Evolutionary conservation across 2,797 vertebrate genomes (phyloP), one percentile per base, ranked within the genome.

Genomic region (Pteropus rufus): DNA sequence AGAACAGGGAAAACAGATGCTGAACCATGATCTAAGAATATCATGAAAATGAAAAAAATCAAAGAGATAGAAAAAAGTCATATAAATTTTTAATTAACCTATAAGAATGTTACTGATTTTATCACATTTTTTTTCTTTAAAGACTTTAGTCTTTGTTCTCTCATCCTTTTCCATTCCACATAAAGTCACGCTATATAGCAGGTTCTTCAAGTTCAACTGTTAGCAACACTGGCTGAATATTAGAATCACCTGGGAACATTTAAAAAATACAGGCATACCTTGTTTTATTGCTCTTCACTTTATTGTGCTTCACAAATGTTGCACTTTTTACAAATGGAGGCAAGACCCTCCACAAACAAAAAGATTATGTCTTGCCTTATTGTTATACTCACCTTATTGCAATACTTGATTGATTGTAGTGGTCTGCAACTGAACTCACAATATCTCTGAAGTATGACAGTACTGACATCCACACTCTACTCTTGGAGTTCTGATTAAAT

Each of bases 1-100:
- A 97, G 52, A 95, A 87, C 70, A 89, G 36, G 49, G 56, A 93
- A 93, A 87, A 90, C 44, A 84, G 62, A 96, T 93, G 67, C 24
- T 54, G 72, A 96, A 87, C 49, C 41, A 77, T 11, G 24, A 85
- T 69, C n/a, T 46, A 96, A 86, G 62, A 83, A 95, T 65, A 93
- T 34, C 44, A 5, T 81, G 76, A 93, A 96, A 96, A 62, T 65
- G 41, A 75, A 93, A 89, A 89, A 86, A 70, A 58, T 36, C 0
- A 89, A 69, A 88, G 36, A 83, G 56, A 23, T 65, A 16, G 56
- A 23, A 83, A 97, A 89, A 44, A 26, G 19, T 72, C 83, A 70
- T 72, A 90, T 31, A 56, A 79, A 18, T 75, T 92, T 95, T 95
- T 96, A 95, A 92, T 88, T 94, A 87, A 69, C 10, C 62, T 92